A percentile compares a stretch with the other conserved stretches of the same genome.
phyloP scores from a whole-genome alignment of 2,888 invertebrate genomes.

The Caenorhabditis sp. region DNA sequence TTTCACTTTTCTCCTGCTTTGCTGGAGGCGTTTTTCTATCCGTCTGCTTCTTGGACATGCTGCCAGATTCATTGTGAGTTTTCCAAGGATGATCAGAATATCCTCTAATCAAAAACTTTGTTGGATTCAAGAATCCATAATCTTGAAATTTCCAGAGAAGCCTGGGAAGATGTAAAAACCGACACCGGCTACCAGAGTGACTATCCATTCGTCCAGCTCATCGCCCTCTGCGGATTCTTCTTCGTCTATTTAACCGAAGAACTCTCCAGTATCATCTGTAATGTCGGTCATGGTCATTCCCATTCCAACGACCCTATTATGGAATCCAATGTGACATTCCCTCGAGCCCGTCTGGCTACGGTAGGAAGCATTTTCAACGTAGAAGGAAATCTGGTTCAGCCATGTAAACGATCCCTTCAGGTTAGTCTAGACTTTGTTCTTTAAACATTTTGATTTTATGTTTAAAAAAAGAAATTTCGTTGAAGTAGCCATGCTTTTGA shows the following conservation, averaged over 20 bases:
- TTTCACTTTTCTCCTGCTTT: slow-evolving; percentile 78
- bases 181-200: slow-evolving; percentile 60
- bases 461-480: neutral
- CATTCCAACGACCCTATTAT: slow-evolving; percentile 51
- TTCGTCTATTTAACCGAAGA: slow-evolving; percentile 79
- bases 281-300: slow-evolving; percentile 59
- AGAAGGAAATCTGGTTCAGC: slow-evolving; percentile 61
- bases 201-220: slow-evolving; percentile 71
- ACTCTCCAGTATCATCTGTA: slow-evolving; percentile 69
- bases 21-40: slow-evolving; percentile 79
- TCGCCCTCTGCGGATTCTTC: slow-evolving; percentile 75
- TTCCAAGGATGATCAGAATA: neutral
- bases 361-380: slow-evolving; percentile 64
- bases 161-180: slow-evolving; percentile 59
- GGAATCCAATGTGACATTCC: slow-evolving; percentile 64
- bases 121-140: too few relatives aligned
- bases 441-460: neutral
- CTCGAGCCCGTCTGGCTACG: slow-evolving; percentile 60
- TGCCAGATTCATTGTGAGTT: slow-evolving; percentile 74
- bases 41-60: slow-evolving; percentile 79
- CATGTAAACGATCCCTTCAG: slow-evolving; percentile 54
- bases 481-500: slow-evolving; percentile 29
- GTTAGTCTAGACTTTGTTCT: slow-evolving; percentile 18
- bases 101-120: too few relatives aligned
- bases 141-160: slow-evolving; percentile 69